Percentiles rank a stretch among this genome's conserved stretches.
These are phyloP conservation scores for Falco punctatus DNA, from an alignment of 2,113 vertebrate genomes.

Conservation along the genomic window DNA sequence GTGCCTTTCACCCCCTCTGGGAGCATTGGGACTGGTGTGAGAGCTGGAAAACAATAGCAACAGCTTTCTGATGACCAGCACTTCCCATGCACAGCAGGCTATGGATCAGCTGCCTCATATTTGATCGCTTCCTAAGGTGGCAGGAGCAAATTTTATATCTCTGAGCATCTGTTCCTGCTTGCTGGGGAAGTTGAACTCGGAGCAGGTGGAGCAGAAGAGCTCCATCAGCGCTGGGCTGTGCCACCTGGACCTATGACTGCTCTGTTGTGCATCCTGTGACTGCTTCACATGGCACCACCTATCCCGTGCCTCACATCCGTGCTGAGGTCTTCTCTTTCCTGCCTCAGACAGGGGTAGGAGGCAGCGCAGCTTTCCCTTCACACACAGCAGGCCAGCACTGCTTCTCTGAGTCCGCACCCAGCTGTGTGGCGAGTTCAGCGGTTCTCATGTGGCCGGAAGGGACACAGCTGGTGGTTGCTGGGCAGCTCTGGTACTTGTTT, in stretches of 20 bases:
- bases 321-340: background rate
- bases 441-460: background rate
- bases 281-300: fast-evolving
- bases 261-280: background rate
- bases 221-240: background rate
- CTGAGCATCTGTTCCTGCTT: background rate
- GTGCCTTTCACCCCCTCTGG: background rate
- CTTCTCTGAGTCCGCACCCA: background rate
- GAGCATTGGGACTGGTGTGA: background rate
- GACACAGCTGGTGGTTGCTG: background rate
- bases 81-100: background rate
- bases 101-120: background rate
- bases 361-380: background rate
- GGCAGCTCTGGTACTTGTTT: background rate
- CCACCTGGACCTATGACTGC: background rate
- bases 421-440: background rate
- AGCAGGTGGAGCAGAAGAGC: background rate
- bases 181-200: background rate
- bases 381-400: background rate
- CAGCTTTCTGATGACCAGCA: background rate
- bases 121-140: background rate
- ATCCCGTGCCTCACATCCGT: background rate
- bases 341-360: fast-evolving
- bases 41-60: background rate
- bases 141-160: background rate